These are phyloP conservation scores for Xyrichtys novacula DNA, from an alignment of 2,797 vertebrate species.

Conservation along the genomic window DNA sequence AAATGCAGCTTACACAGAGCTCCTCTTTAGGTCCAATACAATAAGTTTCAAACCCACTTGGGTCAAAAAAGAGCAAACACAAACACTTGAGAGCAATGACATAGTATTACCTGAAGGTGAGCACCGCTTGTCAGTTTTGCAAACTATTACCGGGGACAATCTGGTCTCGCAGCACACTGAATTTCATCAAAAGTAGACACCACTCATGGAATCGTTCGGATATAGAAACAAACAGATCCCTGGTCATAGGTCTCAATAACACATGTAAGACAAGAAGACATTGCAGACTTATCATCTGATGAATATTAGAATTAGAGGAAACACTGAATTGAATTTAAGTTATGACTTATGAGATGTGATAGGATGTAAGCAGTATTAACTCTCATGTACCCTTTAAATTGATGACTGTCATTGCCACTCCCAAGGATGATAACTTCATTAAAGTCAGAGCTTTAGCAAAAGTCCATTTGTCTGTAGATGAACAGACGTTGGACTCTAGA, in stretches of 20 bases:
- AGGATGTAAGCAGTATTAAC: no score
- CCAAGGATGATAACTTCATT: no score
- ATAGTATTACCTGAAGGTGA: background rate
- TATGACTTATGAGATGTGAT: no score
- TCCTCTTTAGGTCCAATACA: background rate
- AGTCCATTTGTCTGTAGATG: background rate
- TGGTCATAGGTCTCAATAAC: background rate
- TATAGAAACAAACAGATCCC: background rate
- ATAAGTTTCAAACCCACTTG: background rate
- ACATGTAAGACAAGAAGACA: background rate
- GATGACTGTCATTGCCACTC: no score
- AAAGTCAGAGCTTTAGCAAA: no score
- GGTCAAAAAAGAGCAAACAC: background rate
- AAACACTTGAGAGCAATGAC: background rate
- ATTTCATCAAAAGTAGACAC: background rate
- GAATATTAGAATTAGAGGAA: background rate
- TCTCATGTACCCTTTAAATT: no score
- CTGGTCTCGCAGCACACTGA: background rate
- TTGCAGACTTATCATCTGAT: background rate
- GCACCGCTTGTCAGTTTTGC: no score
- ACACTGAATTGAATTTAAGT: no score
- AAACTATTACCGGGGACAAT: background rate
- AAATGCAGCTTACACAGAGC: background rate
- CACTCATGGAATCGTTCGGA: background rate
- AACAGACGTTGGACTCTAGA: background rate